Evolutionary conservation across 2,113 vertebrate species (phyloP), one percentile per base, ranked within the genome.

Genomic region (Notothenia rossii): DNA sequence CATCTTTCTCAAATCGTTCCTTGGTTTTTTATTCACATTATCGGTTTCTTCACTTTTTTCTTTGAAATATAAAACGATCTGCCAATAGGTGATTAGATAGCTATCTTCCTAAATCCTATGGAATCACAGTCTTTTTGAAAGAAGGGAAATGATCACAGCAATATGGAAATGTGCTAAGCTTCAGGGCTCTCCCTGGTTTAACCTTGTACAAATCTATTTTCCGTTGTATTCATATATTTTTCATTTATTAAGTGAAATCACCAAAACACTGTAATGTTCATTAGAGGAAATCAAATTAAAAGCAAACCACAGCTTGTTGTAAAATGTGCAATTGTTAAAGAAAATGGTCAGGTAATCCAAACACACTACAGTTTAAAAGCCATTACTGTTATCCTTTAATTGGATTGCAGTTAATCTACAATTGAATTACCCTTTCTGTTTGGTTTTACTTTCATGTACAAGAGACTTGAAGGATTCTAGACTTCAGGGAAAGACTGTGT

Each of bases 71-170:
- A 95, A 95, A 96, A 95, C 89, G 92, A 94, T 90, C 85, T 84
- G 81, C 71, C 91, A 89, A 91, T 88, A 83, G 89, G 81, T 91
- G 84, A 88, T 92, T 83, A 83, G 75, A 90, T 90, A 80, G 78
- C 89, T 92, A 84, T 85, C 93, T 93, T 91, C 90, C 94, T 94
- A 95, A 94, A 96, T 94, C 94, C 95, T 96, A 95, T 94, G 89
- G 92, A 97, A 94, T 96, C 96, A 97, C 96, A 96, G 96, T 96
- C 96, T 96, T 93, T 89, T 93, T 96, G 86, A 95, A 93, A 95
- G 88, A 95, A 92, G 88, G 91, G 88, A 91, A 92, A 92, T 93
- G 84, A 79, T 92, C 95, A 95, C 92, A 93, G 92, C 82, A 82
- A 94, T 89, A 94, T 92, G 91, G 90, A 95, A 94, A 94, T 94